Base-by-base conservation (phyloP, 2,113 vertebrate species). In the Chaetops frenatus region DNA sequence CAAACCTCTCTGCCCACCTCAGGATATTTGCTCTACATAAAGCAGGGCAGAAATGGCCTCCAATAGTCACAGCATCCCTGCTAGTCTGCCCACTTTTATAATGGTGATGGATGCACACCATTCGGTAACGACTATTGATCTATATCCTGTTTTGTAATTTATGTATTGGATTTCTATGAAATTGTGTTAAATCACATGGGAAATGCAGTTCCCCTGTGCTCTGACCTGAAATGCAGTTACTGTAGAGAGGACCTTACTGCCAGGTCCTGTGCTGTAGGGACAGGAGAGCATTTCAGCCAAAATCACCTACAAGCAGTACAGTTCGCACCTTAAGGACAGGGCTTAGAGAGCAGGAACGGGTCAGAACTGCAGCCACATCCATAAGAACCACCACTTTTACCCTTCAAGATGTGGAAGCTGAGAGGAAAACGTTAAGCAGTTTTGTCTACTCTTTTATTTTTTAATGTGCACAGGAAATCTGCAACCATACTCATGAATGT, bases 51-150 rank as follows among this genome's bases (percentile, higher is more conserved):
- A 77, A 87, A 69, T 0, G 2, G 35, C 15, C 58, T 86, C 50
- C 54, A 51, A 90, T 20, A 33, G 33, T 40, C 0, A 2, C 5
- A 83, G 38, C 24, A 71, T 35, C 35, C 48, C 65, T 72, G 40
- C 44, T 48, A 35, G 36, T n/a, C 48, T 71, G 65, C 36, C 25
- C 7, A 2, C 54, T 78, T 93, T 62, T 50, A 13, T 64, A 77
- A 53, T 3, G 2, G 31, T 66, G 54, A 90, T 57, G 51, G 60
- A 93, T n/a, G 53, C 7, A 53, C 28, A 58, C 11, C 33, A 33
- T 58, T 82, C 81, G 80, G 79, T 51, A 77, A 82, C 19, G 21
- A 36, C 35, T 80, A 96, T 65, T 85, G 94, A 97, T 79, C 84
- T 80, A 14, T 58, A 82, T 14, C 10, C 77, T 45, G 35, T 91